Base-by-base conservation (phyloP, 2,888 invertebrate genomes). In the Drosophila lacicola region DNA sequence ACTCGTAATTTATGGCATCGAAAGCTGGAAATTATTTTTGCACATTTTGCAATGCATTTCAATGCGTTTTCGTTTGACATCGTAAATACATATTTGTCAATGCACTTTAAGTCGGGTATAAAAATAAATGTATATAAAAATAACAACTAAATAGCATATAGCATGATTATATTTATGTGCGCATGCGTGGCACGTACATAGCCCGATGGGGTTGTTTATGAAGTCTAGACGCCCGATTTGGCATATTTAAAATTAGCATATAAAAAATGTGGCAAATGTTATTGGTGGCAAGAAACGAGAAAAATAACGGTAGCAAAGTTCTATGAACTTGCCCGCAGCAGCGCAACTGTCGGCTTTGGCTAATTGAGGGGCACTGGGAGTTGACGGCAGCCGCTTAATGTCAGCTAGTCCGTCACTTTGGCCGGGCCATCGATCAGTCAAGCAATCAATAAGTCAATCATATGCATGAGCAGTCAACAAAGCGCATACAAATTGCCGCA, bases 401-500 rank as follows among this genome's bases (percentile, higher is more conserved):
- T 84, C 88, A 85, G 84, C 49, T 64, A 70, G 73, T 80, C 64
- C 67, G 82, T 84, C 84, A 83, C 68, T 73, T 78, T 70, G 69
- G 84, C 75, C 66, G 57, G 61, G 63, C 81, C 76, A 88, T 75
- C 86, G 70, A 72, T 82, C 82, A 80, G 70, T 78, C 82, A 70
- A 68, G 62, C 78, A 80, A 87, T 85, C 88, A 84, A 84, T 84
- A 82, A 82, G 85, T 87, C 88, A 84, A 80, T 87, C 88, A 75
- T 84, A 84, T 84, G 84, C 83, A 81, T 72, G 74, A 74, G 57
- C 72, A 83, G 69, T 79, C 83, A 79, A 67, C 79, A 79, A 78
- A 80, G 80, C 71, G 85, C 85, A 85, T 88, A 88, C 85, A 85
- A 85, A 88, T 85, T 85, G 83, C 76, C 37, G 80, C 73, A 80